Base-by-base conservation (phyloP, 2,113 vertebrate genomes). In the Naja naja region DNA sequence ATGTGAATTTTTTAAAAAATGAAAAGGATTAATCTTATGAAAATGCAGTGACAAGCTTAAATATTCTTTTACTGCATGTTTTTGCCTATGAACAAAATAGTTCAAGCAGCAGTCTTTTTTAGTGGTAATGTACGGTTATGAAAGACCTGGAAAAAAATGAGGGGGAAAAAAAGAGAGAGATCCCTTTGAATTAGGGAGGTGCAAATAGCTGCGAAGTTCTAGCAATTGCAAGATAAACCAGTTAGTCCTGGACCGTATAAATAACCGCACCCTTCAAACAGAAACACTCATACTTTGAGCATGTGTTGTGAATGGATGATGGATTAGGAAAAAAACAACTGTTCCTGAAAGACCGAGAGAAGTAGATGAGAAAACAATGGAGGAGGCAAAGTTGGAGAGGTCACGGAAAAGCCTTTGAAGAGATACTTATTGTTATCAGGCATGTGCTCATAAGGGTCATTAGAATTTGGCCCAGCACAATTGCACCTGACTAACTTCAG, bases 161-260 rank as follows among this genome's bases (percentile, higher is more conserved):
- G 64, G n/a, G 5, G 2, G 0, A 0, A 0, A 18, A n/a, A 55
- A 60, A 60, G 1, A 30, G 10, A 39, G 16, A 20, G 69, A 81
- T 39, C 5, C 69, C 16, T 81, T 81, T 20, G 18, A 81, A 20
- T 81, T 39, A 81, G 34, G 69, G 69, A 81, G n/a, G 16, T 81
- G 18, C 16, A 81, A 81, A 81, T 20, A 8, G 69, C 34, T 81
- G 69, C 34, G 6, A 81, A 6, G 18, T 39, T 81, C 34, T 34
- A 81, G n/a, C 16, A 81, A 22, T 18, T 81, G 34, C 69, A 81
- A 81, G 34, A 81, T 22, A 34, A 81, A 81, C 69, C 69, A 22
- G 69, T 81, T 81, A 39, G 69, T 81, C 69, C 69, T 81, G 69
- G 69, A 81, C n/a, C 2, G 7, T 81, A 81, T 81, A 81, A 81